Evolutionary conservation across 2,888 invertebrate species (phyloP), one percentile per base, ranked within the genome.

Genomic region (Desoria tigrina): DNA sequence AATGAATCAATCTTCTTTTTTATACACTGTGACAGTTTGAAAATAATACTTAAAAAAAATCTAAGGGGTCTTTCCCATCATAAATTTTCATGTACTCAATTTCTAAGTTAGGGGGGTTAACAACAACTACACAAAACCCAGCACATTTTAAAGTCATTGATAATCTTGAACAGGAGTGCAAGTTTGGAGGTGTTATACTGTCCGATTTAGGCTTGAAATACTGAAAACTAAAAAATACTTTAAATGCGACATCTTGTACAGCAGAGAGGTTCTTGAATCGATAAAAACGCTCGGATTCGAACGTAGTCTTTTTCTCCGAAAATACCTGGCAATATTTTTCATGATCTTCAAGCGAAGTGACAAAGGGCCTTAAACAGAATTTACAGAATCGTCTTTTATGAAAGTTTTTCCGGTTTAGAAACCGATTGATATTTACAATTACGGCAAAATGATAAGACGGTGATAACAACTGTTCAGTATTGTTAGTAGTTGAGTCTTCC

Each of bases 191-290:
- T 7, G 32, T 32, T 7, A 32, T 27, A 51, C 55, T 28, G 16
- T 27, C 23, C 32, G 32, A 55, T 32, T 24, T 4, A 14, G 26
- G 7, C 4, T 16, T 28, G 26, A 32, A 55, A 18, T 37, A 55
- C 28, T 55, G n/a, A 21, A 55, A 16, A 7, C 9, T 14, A 32
- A 18, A 55, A 32, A 55, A 55, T 32, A n/a, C 7, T 55, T 55
- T 55, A 18, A 9, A 55, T 4, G 32, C 32, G 7, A 55, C 18
- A n/a, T 55, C 55, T 32, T 55, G 32, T 9, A 32, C 14, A 14
- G 18, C 18, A 6, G 27, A 26, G 28, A 51, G 24, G 3, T 51
- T 51, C 6, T 9, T 51, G 16, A 51, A 51, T 51, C 21, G 4
- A 16, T 26, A 51, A 18, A 18, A 14, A 3, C 6, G 6, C 16